Conservation (phyloP, 2,888 invertebrate species). For the Lithophane socia region DNA sequence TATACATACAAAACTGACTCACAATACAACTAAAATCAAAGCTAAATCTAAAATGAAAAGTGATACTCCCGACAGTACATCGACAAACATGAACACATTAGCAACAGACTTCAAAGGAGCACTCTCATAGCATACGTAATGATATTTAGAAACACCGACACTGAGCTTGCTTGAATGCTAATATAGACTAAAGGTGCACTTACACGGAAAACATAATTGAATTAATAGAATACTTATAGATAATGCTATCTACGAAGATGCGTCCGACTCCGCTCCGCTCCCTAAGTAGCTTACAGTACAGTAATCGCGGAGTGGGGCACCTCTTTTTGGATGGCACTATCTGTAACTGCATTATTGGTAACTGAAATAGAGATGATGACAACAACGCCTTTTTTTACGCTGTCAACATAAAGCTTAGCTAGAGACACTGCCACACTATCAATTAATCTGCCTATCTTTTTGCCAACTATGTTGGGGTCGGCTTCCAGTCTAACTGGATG, state of each 20-base stretch:
- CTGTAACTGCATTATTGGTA: background rate
- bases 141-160: constrained; percentile 58
- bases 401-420: no score
- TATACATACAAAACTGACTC: background rate
- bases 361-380: no score
- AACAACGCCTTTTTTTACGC: no score
- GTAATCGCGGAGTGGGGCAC: no score
- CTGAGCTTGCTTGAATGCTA: constrained; percentile 44
- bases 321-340: no score
- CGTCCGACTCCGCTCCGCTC: no score
- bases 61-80: constrained; percentile 7
- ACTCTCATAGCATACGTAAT: constrained; percentile 50
- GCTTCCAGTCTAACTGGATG: no score
- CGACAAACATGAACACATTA: constrained; percentile 44
- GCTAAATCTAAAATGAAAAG: constrained; percentile 30
- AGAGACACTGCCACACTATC: no score
- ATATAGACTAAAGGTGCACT: constrained; percentile 12
- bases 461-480: no score
- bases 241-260: no score
- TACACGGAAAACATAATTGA: background rate
- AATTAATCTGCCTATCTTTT: no score
- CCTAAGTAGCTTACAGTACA: no score
- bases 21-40: constrained; percentile 28
- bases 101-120: constrained; percentile 56
- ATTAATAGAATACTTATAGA: background rate